phyloP scores from a whole-genome alignment of 2,888 invertebrate species.

The Caenorhabditis sp. region DNA sequence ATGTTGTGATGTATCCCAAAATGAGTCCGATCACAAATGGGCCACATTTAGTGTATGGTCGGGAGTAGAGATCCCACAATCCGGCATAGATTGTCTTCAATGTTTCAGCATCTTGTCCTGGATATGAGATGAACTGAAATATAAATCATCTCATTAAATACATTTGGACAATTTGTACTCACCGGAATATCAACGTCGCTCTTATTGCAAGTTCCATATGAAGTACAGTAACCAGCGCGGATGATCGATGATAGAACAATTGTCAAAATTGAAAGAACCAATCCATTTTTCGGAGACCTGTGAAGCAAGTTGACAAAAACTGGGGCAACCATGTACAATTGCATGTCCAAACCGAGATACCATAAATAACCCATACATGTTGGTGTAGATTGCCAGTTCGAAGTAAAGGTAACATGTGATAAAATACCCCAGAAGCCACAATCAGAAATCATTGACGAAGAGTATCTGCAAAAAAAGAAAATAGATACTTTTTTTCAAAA shows the following conservation, averaged over 20 bases:
- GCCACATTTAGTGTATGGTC: constrained; percentile 68
- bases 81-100: constrained; percentile 59
- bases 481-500: constrained; percentile 8
- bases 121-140: constrained; percentile 68
- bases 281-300: constrained; percentile 31
- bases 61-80: constrained; percentile 66
- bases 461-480: constrained; percentile 33
- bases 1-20: constrained; percentile 54
- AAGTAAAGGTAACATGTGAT: constrained; percentile 60
- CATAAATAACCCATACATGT: constrained; percentile 69
- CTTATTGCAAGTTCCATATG: constrained; percentile 66
- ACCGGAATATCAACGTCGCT: constrained; percentile 69
- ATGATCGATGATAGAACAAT: constrained; percentile 44
- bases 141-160: too few species aligned
- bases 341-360: constrained; percentile 69
- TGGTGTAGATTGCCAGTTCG: constrained; percentile 64
- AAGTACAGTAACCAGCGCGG: constrained; percentile 60
- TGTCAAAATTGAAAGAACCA: constrained; percentile 27
- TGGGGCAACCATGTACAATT: constrained; percentile 64
- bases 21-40: constrained; percentile 67
- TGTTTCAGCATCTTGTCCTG: constrained; percentile 46
- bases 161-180: too few species aligned
- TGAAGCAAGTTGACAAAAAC: constrained; percentile 60
- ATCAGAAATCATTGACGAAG: constrained; percentile 60
- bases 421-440: constrained; percentile 59